phyloP scores from a whole-genome alignment of 2,113 vertebrate species.

The Chaetops frenatus region DNA sequence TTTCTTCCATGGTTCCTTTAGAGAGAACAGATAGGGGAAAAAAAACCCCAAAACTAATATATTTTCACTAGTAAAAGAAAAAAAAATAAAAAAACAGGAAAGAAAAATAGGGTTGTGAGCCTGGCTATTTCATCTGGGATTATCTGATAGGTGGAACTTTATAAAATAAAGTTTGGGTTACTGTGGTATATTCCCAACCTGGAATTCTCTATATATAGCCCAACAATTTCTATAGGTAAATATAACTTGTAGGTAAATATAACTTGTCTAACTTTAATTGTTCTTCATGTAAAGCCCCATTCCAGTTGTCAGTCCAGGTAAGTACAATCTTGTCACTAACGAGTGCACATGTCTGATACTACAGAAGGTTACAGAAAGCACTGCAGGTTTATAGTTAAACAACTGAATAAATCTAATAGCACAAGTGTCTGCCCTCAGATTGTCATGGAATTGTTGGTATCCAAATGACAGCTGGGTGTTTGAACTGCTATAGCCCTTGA shows the following conservation, averaged over 20 bases:
- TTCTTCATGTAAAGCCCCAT: not conserved
- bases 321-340: not conserved
- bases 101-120: not conserved
- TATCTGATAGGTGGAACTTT: not conserved
- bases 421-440: not conserved
- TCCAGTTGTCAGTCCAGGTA: not conserved
- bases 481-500: not conserved
- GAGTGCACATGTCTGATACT: fast-evolving
- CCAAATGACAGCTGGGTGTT: not conserved
- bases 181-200: not conserved
- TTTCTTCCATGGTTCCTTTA: not conserved
- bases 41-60: fast-evolving
- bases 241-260: not conserved
- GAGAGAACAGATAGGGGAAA: not conserved
- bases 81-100: not conserved
- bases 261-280: not conserved
- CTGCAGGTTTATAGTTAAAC: not conserved
- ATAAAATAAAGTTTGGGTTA: not conserved
- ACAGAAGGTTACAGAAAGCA: not conserved
- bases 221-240: not conserved
- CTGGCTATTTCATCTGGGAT: not conserved
- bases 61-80: not conserved
- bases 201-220: not conserved
- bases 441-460: not conserved
- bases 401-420: not conserved